A percentile compares a stretch with the other conserved stretches of the same genome.
These are phyloP conservation scores for Poecilia gillii DNA, from an alignment of 2,797 vertebrate genomes.

Conservation along the genomic window DNA sequence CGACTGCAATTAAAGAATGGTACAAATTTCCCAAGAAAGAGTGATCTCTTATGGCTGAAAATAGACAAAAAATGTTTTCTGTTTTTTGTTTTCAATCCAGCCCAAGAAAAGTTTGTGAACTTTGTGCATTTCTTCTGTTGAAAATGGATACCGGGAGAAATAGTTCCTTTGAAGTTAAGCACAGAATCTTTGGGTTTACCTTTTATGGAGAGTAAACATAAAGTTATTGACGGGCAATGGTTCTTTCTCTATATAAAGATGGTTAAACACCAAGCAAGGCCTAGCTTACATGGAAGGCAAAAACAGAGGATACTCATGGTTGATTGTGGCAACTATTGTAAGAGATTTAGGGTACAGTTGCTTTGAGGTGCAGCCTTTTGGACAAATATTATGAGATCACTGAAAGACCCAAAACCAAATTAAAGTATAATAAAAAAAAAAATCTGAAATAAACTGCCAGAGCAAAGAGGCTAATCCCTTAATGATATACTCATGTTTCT, in stretches of 20 bases:
- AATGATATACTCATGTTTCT: neutral
- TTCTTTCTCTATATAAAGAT: too few relatives aligned
- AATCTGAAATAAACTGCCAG: neutral
- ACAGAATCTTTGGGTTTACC: neutral
- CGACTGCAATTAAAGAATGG: neutral
- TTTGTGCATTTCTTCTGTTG: neutral
- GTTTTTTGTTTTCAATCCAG: too few relatives aligned
- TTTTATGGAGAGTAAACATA: neutral
- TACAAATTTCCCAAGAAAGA: neutral
- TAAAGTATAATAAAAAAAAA: neutral
- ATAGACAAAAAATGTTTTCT: neutral
- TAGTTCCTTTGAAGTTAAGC: neutral
- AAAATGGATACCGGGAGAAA: neutral
- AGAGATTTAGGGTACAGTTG: neutral
- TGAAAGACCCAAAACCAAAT: neutral
- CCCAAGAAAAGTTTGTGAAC: neutral
- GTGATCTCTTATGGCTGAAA: neutral
- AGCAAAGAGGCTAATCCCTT: neutral
- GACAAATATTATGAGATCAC: neutral
- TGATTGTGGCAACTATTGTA: neutral
- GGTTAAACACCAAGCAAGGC: too few relatives aligned
- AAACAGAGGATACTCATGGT: too few relatives aligned
- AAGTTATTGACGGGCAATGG: neutral
- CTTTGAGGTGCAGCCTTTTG: neutral
- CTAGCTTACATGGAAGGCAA: too few relatives aligned